Evolutionary conservation across 2,888 invertebrate genomes (phyloP).

Genomic region (Germaria angustata): DNA sequence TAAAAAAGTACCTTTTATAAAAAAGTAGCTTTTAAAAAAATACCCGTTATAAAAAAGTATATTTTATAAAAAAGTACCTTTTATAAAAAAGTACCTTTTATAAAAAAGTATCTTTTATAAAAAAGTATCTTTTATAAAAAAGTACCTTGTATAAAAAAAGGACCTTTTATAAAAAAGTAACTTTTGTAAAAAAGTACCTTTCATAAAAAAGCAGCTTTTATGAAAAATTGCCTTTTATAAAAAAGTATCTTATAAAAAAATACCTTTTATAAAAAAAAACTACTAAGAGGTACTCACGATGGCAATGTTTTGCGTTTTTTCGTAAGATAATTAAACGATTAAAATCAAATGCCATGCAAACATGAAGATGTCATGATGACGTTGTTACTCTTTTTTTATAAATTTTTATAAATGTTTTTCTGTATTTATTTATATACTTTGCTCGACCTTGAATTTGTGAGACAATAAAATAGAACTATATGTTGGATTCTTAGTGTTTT

Average conservation of each 20-base stretch:
- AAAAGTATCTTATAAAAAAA: background rate
- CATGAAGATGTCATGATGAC: background rate
- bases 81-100: too few species aligned
- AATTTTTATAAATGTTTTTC: too few species aligned
- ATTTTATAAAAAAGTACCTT: too few species aligned
- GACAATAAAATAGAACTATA: conserved; percentile 1
- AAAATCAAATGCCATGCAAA: background rate
- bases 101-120: too few species aligned
- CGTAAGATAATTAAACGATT: background rate
- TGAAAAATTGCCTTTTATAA: background rate
- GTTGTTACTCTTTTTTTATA: background rate
- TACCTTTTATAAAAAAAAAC: background rate
- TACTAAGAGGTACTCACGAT: background rate
- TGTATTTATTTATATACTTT: background rate
- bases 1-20: too few species aligned
- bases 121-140: too few species aligned
- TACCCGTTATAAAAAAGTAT: too few species aligned
- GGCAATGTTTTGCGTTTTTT: background rate
- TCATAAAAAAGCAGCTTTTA: background rate
- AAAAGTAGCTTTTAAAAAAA: too few species aligned
- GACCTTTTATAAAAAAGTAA: too few species aligned
- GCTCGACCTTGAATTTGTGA: background rate
- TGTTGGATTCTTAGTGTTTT: background rate
- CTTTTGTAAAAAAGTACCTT: background rate
- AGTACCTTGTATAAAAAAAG: too few species aligned